Evolutionary conservation across 1,140 invertebrate genomes (phyloP).

Genomic region (Wiebesia pumilae): DNA sequence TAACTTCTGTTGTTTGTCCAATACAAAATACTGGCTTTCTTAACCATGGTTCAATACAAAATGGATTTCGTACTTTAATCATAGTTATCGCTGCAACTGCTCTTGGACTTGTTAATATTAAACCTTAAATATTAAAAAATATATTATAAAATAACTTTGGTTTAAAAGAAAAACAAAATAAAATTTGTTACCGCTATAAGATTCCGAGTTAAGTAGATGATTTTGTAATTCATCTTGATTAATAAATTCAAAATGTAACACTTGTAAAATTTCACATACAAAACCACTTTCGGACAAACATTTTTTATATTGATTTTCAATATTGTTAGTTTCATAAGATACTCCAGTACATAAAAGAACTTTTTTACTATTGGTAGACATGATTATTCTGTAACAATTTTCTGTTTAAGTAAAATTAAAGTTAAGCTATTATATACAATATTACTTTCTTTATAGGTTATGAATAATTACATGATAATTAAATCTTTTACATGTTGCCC

Average conservation of each 20-base stretch:
- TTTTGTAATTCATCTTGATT: slow-evolving; percentile 61
- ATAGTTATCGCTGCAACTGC: slow-evolving; percentile 65
- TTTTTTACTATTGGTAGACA: slow-evolving; percentile 46
- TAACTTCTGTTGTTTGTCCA: slow-evolving; percentile 65
- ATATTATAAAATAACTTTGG: slow-evolving; percentile 17
- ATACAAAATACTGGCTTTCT: slow-evolving; percentile 66
- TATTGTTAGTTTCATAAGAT: slow-evolving; percentile 59
- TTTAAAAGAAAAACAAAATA: background rate
- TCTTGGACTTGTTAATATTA: slow-evolving; percentile 71
- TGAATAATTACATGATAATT: background rate
- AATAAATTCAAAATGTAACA: slow-evolving; percentile 65
- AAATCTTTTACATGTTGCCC: no score
- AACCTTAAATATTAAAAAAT: slow-evolving; percentile 58
- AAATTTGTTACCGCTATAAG: slow-evolving; percentile 65
- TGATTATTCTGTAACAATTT: background rate
- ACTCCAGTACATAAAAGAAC: slow-evolving; percentile 68
- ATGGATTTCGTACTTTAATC: slow-evolving; percentile 52
- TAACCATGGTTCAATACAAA: slow-evolving; percentile 60
- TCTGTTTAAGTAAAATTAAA: background rate
- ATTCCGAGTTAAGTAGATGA: slow-evolving; percentile 57
- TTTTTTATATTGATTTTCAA: slow-evolving; percentile 61
- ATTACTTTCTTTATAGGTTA: background rate
- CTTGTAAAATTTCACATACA: slow-evolving; percentile 64
- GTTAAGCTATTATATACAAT: background rate
- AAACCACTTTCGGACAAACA: slow-evolving; percentile 65